These are phyloP conservation scores for Drosophila bunnanda DNA, from an alignment of 2,888 invertebrate species.

Conservation along the genomic window DNA sequence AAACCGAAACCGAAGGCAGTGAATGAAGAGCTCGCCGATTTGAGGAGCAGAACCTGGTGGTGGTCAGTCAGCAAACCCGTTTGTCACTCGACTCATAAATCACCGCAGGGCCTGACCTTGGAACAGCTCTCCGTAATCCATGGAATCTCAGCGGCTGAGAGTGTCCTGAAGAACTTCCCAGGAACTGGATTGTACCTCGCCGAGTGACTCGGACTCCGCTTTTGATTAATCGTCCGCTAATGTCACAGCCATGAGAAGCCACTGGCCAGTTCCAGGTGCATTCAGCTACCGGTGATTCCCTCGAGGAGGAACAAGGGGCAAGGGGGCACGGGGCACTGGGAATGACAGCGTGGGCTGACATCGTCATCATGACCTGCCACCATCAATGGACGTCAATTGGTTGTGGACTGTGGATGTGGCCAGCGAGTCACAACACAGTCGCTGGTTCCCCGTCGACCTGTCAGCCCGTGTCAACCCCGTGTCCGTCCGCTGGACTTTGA, in stretches of 20 bases:
- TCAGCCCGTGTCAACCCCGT: slow-evolving; percentile 60
- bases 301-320: background rate
- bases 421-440: slow-evolving; percentile 58
- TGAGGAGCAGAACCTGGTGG: slow-evolving; percentile 35
- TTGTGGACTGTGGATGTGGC: slow-evolving; percentile 35
- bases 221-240: slow-evolving; percentile 70
- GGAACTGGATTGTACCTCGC: slow-evolving; percentile 48
- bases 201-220: slow-evolving; percentile 8
- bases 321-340: background rate
- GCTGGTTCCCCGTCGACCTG: slow-evolving; percentile 45
- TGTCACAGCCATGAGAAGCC: slow-evolving; percentile 52
- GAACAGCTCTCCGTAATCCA: slow-evolving; percentile 1
- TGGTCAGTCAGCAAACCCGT: slow-evolving; percentile 57
- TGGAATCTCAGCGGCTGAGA: slow-evolving; percentile 34
- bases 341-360: slow-evolving; percentile 41
- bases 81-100: slow-evolving; percentile 77
- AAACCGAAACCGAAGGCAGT: slow-evolving; percentile 23
- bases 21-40: slow-evolving; percentile 10
- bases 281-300: slow-evolving; percentile 28
- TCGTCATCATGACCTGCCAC: slow-evolving; percentile 48
- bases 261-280: slow-evolving; percentile 26
- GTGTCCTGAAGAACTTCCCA: slow-evolving; percentile 59
- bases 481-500: slow-evolving; percentile 56
- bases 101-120: slow-evolving; percentile 53
- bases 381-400: slow-evolving; percentile 72